Base-by-base conservation (phyloP, 2,888 invertebrate genomes). In the Anorthoa munda region DNA sequence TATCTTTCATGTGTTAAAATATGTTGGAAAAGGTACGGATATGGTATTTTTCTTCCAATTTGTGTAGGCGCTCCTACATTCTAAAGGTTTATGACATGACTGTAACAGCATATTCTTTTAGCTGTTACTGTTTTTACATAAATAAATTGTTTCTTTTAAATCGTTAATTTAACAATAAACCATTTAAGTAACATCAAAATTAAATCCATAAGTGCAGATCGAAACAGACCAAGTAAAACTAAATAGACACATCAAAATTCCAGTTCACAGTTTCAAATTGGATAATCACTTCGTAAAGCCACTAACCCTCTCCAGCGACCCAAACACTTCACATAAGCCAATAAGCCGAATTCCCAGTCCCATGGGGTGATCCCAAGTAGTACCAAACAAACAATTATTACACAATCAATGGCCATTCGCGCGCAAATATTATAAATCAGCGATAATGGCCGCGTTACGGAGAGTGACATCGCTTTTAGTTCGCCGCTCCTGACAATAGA, bases 321-420 rank as follows among this genome's bases (percentile, higher is more conserved):
- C 84, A 86, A 89, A 87, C 87, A 90, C 84, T 84, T 83, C 85
- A 85, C 86, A 84, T 92, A 93, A 93, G 88, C 92, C 93, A 92
- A 94, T 93, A 93, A 92, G 89, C 90, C 83, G 92, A 88, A 84
- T 94, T 95, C 95, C 91, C 95, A 94, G 91, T 90, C 90, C 92
- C 92, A 90, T 77, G 75, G 85, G 80, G 84, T 87, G 88, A 87
- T 87, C 89, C 86, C 79, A 87, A 86, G 83, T 90, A 66, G 73
- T 72, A 79, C 75, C 92, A 95, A 96, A 96, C 95, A 96, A 95
- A 95, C 94, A 94, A 95, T 95, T 95, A 95, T 95, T 93, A 89
- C 87, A 93, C 95, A 94, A 95, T 95, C 95, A 93, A 90, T 88
- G 88, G 86, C 90, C 92, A 93, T 93, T 94, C 95, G 90, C 87